Percentiles rank a stretch among this genome's conserved stretches.
phyloP scores from a whole-genome alignment of 1,140 invertebrate genomes.

The Sitophilus oryzae region DNA sequence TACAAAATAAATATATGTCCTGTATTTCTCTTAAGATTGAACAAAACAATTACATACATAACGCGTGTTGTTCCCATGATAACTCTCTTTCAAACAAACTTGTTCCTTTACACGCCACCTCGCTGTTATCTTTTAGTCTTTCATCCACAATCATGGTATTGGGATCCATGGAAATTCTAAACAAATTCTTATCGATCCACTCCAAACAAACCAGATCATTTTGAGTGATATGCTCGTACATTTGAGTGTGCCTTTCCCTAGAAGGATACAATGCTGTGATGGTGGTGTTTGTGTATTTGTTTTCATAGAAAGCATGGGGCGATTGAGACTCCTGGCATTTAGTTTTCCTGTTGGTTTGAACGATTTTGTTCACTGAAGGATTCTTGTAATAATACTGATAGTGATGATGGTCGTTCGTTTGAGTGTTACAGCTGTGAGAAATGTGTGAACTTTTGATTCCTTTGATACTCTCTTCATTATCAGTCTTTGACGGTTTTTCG shows the following conservation, averaged over 20 bases:
- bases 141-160: conserved; percentile 27
- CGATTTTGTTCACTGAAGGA: neutral
- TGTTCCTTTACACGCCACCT: conserved; percentile 13
- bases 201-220: conserved; percentile 31
- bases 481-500: neutral
- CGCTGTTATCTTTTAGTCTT: conserved; percentile 24
- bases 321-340: neutral
- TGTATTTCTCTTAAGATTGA: too few relatives aligned
- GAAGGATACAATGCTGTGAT: neutral
- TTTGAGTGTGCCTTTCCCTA: conserved; percentile 6
- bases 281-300: neutral
- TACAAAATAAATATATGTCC: too few relatives aligned
- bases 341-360: conserved; percentile 1
- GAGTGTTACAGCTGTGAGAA: conserved; percentile 4
- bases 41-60: conserved; percentile 10
- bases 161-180: conserved; percentile 27
- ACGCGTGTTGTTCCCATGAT: conserved; percentile 13
- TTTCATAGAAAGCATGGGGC: neutral
- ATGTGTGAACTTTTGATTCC: neutral
- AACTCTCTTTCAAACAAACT: conserved; percentile 11
- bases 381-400: too few relatives aligned
- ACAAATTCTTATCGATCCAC: conserved; percentile 31
- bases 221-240: conserved; percentile 25
- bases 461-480: neutral
- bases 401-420: neutral